Evolutionary conservation across 2,113 vertebrate species (phyloP).

Genomic region (Xenus cinereus): DNA sequence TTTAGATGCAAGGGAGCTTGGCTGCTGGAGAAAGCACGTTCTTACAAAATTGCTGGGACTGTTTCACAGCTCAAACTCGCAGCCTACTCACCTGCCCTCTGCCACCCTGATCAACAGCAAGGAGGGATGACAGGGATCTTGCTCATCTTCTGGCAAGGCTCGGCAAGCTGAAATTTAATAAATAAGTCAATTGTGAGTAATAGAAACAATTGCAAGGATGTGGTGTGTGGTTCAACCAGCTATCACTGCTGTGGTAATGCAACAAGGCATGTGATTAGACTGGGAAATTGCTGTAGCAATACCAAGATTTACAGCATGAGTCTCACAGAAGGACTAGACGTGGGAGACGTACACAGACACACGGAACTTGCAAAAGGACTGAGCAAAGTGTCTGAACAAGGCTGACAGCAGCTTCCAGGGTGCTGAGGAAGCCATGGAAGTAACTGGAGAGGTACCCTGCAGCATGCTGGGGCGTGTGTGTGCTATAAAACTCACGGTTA

Average conservation of each 20-base stretch:
- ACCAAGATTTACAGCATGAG: constrained; percentile 21
- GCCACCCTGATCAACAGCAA: neutral
- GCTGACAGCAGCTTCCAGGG: neutral
- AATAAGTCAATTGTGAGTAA: constrained; percentile 62
- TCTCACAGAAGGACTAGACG: neutral
- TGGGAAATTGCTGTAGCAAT: constrained; percentile 60
- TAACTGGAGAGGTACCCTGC: neutral
- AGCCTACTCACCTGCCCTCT: constrained; percentile 33
- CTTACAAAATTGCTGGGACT: neutral
- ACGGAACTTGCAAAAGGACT: neutral
- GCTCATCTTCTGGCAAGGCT: constrained; percentile 49
- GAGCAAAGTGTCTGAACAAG: neutral
- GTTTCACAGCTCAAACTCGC: neutral
- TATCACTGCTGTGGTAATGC: constrained; percentile 61
- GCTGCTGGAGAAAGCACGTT: neutral
- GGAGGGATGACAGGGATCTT: constrained; percentile 22
- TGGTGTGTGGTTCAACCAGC: constrained; percentile 67
- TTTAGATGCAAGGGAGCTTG: neutral
- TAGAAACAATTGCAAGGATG: constrained; percentile 66
- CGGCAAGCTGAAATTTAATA: constrained; percentile 48
- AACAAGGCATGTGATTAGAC: constrained; percentile 54
- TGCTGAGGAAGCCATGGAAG: neutral
- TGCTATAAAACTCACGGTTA: neutral
- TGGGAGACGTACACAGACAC: neutral
- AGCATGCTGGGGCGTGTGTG: neutral